Base-by-base conservation (phyloP, 53 echinoderm and acorn worm species). In the Temnopleurus reevesii region DNA sequence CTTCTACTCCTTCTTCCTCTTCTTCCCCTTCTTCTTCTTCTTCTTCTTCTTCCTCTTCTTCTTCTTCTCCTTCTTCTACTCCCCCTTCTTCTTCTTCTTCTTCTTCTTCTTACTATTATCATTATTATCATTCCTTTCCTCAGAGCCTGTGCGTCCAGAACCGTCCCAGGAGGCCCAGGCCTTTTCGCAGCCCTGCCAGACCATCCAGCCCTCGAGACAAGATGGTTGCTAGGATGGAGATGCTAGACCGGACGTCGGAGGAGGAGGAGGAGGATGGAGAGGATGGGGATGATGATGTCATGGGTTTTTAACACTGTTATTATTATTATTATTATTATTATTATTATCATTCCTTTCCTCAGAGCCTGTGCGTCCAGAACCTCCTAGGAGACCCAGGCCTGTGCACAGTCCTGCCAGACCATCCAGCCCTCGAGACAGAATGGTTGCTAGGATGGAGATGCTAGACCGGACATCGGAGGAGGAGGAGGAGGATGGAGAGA, bases 361-460 rank as follows among this genome's bases (percentile, higher is more conserved):
- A 63, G 63, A 63, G 34, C 71, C 71, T 38, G 71, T 10, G 8
- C n/a, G 38, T n/a, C 71, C 71, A 21, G 43, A 43, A 23, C 71
- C 71, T 7, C n/a, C 21, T 0, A 36, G 71, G 23, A 71, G 71
- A 71, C 71, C 71, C 18, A 21, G 41, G 9, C 71, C 71, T 6
- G 38, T 17, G n/a, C 71, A 36, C 41, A 41, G 21, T 56, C 56
- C 71, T 41, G n/a, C n/a, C 71, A 71, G 71, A 41, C 71, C 71
- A 8, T 4, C 38, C 15, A 36, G 23, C n/a, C 65, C 65, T 18
- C 41, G 21, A 5, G 59, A 85, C 58, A 44, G 61, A 21, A 85
- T 59, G 45, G 41, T 46, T 45, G 86, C 59, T 12, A 85, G 61
- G 30, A 85, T 85, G 86, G 86, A 85, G 86, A 85, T 85, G 86